These are phyloP conservation scores for Malacoraja senta DNA, from an alignment of 2,797 vertebrate species.

Conservation along the genomic window DNA sequence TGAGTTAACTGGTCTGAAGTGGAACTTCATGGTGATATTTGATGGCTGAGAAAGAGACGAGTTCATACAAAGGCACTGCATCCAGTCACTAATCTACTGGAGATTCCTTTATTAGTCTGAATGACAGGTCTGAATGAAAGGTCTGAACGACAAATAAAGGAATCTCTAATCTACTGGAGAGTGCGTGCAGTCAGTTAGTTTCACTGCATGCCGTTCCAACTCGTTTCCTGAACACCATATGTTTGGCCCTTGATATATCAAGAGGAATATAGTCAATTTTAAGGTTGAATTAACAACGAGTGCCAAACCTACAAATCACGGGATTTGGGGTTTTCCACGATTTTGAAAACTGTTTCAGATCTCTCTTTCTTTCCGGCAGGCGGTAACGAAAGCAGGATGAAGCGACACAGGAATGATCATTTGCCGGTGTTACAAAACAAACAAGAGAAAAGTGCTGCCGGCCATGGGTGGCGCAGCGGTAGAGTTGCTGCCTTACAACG, in stretches of 20 bases:
- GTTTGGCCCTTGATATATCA: slow-evolving; percentile 4
- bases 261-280: background rate
- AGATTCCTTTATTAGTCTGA: no score
- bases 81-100: background rate
- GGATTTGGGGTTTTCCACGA: background rate
- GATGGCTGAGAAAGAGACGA: background rate
- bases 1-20: background rate
- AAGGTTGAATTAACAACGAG: background rate
- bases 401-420: no score
- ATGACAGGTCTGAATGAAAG: no score
- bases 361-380: background rate
- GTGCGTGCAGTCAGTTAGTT: background rate
- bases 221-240: slow-evolving; percentile 22
- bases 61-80: background rate
- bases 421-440: no score
- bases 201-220: background rate
- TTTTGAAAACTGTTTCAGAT: background rate
- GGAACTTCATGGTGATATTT: background rate
- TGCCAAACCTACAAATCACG: background rate
- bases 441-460: no score
- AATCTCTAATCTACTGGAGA: background rate
- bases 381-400: background rate
- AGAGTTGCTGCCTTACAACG: no score
- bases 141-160: no score
- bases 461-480: no score